Base-by-base conservation (phyloP, 2,797 vertebrate species). In the Cichlasoma orientale region DNA sequence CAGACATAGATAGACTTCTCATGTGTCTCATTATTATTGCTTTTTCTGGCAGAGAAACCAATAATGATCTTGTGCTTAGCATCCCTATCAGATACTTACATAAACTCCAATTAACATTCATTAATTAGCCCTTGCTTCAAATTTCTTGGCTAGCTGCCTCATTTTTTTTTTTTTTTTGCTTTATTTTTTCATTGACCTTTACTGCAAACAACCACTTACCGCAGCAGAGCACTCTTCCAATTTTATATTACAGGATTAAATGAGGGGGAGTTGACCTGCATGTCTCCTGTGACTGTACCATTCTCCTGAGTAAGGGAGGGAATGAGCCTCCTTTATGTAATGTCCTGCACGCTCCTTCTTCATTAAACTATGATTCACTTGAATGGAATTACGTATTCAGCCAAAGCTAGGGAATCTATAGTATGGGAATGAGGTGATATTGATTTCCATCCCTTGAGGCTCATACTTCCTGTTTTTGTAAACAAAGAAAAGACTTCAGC, bases 311-410 rank as follows among this genome's bases (percentile, higher is more conserved):
- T 79, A 90, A 75, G 18, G 80, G 4, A 29, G 5, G 79, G 77
- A 82, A 77, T 19, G 14, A 75, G 59, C 25, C 52, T 78, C 63
- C 69, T 77, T 54, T 74, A 19, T 78, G 54, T 77, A 38, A 80
- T 74, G 74, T 74, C 71, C 61, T 53, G 56, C 31, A 38, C 73
- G 41, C 68, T 80, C 44, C 50, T 54, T 77, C 50, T 84, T 89
- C 84, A 85, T 90, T 87, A 91, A 82, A 86, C 79, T n/a, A 82
- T 71, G 52, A 84, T 78, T 85, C 80, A 84, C 79, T 78, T 71
- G 54, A 80, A 55, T 72, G 54, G 50, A 72, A 78, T 83, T 85
- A 70, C 56, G 56, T 56, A 82, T 88, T 72, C 84, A 82, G 69
- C 36, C 74, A 36, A 36, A 78, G 69, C 41, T 19, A 55, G 74